Conservation (phyloP, 35 echinoderm and acorn worm species). For the Apostichopus japonicus region DNA sequence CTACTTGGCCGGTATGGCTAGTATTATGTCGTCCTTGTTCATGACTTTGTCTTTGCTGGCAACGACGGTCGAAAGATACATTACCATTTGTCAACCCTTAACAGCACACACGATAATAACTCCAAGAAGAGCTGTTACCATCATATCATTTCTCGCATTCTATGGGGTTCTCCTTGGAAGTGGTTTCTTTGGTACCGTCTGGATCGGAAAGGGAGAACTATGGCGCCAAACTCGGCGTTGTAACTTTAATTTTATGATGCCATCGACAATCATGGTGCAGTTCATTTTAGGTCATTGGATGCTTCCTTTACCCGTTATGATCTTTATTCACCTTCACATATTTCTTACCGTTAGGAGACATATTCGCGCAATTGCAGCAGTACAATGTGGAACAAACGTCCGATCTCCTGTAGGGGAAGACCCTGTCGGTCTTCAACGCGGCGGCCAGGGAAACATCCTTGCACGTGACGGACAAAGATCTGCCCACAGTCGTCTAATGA, state of each 20-base stretch:
- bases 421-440: too few species aligned
- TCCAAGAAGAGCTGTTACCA: background rate
- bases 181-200: background rate
- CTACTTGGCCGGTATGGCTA: background rate
- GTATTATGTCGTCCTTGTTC: background rate
- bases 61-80: background rate
- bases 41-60: background rate
- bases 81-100: background rate
- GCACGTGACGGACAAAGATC: background rate
- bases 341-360: slow-evolving; percentile 13
- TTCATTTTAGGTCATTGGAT: background rate
- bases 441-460: background rate
- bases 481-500: background rate
- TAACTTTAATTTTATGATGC: slow-evolving; percentile 1
- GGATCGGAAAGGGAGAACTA: slow-evolving; percentile 13
- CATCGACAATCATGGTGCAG: background rate
- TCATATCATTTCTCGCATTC: background rate
- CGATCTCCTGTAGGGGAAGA: background rate
- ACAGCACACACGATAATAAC: background rate
- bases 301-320: slow-evolving; percentile 2
- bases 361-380: background rate
- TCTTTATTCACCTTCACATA: background rate
- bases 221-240: background rate
- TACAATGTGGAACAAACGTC: background rate
- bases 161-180: background rate